These are phyloP conservation scores for Sipunculus nudus DNA, from an alignment of 2,888 invertebrate genomes.

Conservation along the genomic window DNA sequence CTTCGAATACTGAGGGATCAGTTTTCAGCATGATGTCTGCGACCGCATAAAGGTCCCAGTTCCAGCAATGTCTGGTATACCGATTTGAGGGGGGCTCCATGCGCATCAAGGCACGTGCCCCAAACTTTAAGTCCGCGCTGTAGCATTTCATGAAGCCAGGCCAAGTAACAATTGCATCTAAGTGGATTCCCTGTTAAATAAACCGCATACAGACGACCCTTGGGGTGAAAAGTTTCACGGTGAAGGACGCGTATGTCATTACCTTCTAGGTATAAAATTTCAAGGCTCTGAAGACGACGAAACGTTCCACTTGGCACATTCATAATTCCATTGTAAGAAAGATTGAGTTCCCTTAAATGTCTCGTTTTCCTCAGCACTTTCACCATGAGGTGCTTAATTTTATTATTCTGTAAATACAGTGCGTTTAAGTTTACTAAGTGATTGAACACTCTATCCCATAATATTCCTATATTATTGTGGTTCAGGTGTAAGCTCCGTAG, in stretches of 20 bases:
- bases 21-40: too few relatives aligned
- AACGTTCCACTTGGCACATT: conserved; percentile 28
- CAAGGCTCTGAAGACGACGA: conserved; percentile 14
- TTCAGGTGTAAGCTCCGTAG: conserved; percentile 28
- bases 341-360: conserved; percentile 27
- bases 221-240: conserved; percentile 24
- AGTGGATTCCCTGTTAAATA: conserved; percentile 38
- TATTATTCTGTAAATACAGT: conserved; percentile 34
- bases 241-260: conserved; percentile 25
- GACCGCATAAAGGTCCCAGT: too few relatives aligned
- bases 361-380: conserved; percentile 25
- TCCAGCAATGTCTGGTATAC: too few relatives aligned
- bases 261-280: conserved; percentile 31
- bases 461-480: conserved; percentile 29
- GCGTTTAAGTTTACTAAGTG: conserved; percentile 25
- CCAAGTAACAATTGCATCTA: conserved; percentile 33
- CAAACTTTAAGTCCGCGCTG: conserved; percentile 21
- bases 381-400: conserved; percentile 25
- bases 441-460: conserved; percentile 26
- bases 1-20: too few relatives aligned
- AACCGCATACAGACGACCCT: conserved; percentile 23
- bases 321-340: conserved; percentile 29
- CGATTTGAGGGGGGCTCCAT: too few relatives aligned
- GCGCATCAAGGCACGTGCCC: too few relatives aligned
- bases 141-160: conserved; percentile 26